A percentile compares a stretch with the other conserved stretches of the same genome.
Conservation (phyloP, 2,888 invertebrate genomes). For the Anthrax anthrax region DNA sequence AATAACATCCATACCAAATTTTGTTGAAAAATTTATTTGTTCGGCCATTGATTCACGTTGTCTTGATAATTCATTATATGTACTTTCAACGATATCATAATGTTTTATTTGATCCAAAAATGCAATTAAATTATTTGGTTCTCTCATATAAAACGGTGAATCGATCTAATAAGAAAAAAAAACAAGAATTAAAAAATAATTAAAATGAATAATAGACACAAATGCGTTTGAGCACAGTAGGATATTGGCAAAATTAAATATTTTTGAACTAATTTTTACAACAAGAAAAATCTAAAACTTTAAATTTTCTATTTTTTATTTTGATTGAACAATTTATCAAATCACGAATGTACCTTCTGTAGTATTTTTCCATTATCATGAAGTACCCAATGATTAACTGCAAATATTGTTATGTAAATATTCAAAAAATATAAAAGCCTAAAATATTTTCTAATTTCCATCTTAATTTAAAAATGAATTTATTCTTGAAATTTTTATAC, state of each 20-base stretch:
- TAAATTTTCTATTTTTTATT: too few relatives aligned
- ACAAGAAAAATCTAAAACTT: too few relatives aligned
- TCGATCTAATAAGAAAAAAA: conserved; percentile 17
- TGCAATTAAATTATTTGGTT: conserved; percentile 27
- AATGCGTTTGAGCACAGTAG: too few relatives aligned
- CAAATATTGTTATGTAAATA: conserved; percentile 8
- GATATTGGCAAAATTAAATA: too few relatives aligned
- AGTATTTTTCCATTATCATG: conserved; percentile 26
- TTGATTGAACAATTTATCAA: neutral
- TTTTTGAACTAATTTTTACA: too few relatives aligned
- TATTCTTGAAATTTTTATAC: too few relatives aligned
- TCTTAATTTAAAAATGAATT: neutral
- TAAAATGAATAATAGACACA: neutral
- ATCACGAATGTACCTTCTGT: conserved; percentile 18
- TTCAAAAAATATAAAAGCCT: conserved; percentile 2
- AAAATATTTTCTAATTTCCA: neutral
- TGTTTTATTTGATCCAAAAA: conserved; percentile 30
- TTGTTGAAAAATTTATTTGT: conserved; percentile 27
- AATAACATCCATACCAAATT: conserved; percentile 27
- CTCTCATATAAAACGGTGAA: conserved; percentile 29
- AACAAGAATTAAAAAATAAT: neutral
- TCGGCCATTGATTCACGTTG: conserved; percentile 28
- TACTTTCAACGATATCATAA: conserved; percentile 27
- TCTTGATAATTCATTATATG: conserved; percentile 23
- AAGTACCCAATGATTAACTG: conserved; percentile 28